Evolutionary conservation across 2,797 vertebrate genomes (phyloP), one percentile per base, ranked within the genome.

Genomic region (Clarias laeviceps): DNA sequence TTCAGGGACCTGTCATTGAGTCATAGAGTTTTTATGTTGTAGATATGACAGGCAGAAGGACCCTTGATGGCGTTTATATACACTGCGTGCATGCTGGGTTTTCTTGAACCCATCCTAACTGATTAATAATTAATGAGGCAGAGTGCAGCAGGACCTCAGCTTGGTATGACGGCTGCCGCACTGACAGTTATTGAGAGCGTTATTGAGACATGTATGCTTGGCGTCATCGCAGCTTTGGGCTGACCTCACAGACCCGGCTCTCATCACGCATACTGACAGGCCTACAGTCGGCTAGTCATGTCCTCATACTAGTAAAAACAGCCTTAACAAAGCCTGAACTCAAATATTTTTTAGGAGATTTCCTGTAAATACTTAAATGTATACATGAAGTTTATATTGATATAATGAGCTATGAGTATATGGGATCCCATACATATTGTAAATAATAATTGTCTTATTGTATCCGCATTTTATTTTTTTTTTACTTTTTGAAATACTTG

Each of bases 101-200:
- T 86, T 92, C 91, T 89, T 89, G 76, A 89, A 87, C 86, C 74
- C 87, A 65, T 80, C 87, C 88, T 88, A 87, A 92, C 91, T 85
- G 93, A 93, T 95, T 93, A 94, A 94, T 95, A 93, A 94, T 94
- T 94, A 91, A 95, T 91, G 90, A 87, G 89, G 88, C 85, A 87
- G 86, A 89, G 90, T 85, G 89, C 85, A 91, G 87, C 89, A 89
- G 87, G 88, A 89, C 64, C 88, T 91, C 91, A 91, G 88, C 88
- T 86, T 88, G 90, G 85, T 82, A 88, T 86, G 89, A 87, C 90
- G 90, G 87, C 89, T 91, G 86, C 80, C 87, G 87, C 91, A 92
- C 91, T 92, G 91, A 92, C 86, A 91, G 79, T 83, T 83, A 76
- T 76, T 85, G 89, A 80, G 69, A 68, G 85, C 91, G 91, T 93